phyloP scores from a whole-genome alignment of 2,888 invertebrate genomes.

The Caenorhabditis zanzibari region DNA sequence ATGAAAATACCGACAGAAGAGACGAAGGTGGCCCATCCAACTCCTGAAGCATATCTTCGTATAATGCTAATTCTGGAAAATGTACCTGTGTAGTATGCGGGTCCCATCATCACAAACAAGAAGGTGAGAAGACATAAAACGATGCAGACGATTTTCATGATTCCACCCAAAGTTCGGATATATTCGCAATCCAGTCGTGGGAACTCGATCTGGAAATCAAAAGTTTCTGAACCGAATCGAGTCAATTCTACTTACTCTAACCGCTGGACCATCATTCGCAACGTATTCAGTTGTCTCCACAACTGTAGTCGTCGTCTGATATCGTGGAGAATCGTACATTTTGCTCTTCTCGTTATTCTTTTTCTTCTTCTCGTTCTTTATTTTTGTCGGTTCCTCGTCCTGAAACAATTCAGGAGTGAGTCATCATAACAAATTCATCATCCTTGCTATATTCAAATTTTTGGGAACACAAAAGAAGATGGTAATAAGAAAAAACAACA shows the following conservation, averaged over 20 bases:
- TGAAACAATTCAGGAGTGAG: slow-evolving; percentile 31
- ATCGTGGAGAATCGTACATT: slow-evolving; percentile 70
- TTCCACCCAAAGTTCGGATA: slow-evolving; percentile 88
- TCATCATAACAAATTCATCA: background rate
- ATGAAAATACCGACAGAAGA: slow-evolving; percentile 92
- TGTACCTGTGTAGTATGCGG: slow-evolving; percentile 84
- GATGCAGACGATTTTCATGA: slow-evolving; percentile 89
- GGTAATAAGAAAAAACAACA: slow-evolving; percentile 31
- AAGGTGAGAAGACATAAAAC: slow-evolving; percentile 88
- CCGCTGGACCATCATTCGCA: slow-evolving; percentile 72
- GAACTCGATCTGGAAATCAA: slow-evolving; percentile 67
- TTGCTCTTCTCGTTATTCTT: slow-evolving; percentile 19
- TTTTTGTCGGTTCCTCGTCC: slow-evolving; percentile 35
- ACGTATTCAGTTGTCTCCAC: slow-evolving; percentile 75
- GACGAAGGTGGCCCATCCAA: slow-evolving; percentile 86
- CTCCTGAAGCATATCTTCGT: slow-evolving; percentile 86
- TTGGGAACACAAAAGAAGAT: background rate
- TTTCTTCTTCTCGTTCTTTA: slow-evolving; percentile 17
- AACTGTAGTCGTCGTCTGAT: slow-evolving; percentile 75
- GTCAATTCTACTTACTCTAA: slow-evolving; percentile 56
- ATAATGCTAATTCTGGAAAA: background rate
- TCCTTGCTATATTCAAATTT: background rate
- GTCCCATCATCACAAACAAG: slow-evolving; percentile 88
- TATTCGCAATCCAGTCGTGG: slow-evolving; percentile 88
- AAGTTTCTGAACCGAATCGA: background rate